Evolutionary conservation across 64 coral and sea anemone species (phyloP).

Genomic region (Actinia equina): DNA sequence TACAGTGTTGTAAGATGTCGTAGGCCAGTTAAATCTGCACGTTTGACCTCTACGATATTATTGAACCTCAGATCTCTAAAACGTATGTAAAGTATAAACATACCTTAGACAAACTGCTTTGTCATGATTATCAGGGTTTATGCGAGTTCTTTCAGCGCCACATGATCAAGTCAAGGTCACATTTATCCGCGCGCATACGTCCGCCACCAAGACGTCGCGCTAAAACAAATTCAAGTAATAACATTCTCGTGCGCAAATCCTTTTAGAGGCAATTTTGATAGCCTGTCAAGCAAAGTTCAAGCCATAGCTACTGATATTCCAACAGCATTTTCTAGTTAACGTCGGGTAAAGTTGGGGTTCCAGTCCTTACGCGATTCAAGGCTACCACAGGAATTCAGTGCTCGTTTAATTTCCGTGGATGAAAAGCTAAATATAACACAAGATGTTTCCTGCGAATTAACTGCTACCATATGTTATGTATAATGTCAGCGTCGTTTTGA

Average conservation of each 20-base stretch:
- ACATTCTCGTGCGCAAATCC: background rate
- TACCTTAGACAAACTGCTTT: background rate
- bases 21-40: conserved; percentile 56
- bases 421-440: background rate
- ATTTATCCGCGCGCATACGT: background rate
- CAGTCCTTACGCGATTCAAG: background rate
- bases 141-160: background rate
- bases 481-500: background rate
- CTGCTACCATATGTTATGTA: background rate
- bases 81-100: background rate
- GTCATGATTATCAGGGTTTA: background rate
- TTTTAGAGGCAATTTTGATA: background rate
- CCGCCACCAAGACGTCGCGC: background rate
- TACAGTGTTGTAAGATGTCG: conserved; percentile 68
- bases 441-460: background rate
- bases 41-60: conserved; percentile 62
- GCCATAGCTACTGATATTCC: background rate
- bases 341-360: background rate
- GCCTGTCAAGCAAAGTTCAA: background rate
- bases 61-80: conserved; percentile 87
- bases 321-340: background rate
- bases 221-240: background rate
- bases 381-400: background rate
- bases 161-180: background rate
- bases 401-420: background rate